Base-by-base conservation (phyloP, 2,113 vertebrate species). In the Pachycephala philippinensis region DNA sequence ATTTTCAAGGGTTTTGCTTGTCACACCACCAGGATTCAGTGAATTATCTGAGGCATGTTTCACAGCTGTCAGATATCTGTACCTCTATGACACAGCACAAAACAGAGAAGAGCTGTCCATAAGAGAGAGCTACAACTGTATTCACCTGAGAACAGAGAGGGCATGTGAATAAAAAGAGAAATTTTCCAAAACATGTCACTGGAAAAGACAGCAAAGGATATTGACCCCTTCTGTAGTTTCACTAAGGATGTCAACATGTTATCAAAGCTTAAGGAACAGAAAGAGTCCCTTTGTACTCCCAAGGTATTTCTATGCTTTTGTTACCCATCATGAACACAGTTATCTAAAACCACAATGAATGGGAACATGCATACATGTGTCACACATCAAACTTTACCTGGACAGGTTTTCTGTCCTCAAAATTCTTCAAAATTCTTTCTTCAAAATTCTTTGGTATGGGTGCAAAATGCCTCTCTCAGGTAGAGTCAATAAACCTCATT, bases 1-100 rank as follows among this genome's bases (percentile, higher is more conserved):
- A 81, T 75, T 95, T 96, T 83, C 64, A 91, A 93, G 81, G 72
- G 45, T 79, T 95, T 95, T 95, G 27, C 74, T 76, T 86, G 88
- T 84, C 91, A 92, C 57, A 75, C 37, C 70, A 90, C 56, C 50
- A 89, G 68, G 80, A 70, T 59, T 82, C 75, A 70, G 64, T 40
- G 74, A 92, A 60, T 88, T 81, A 88, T 87, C 88, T 90, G 86
- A 95, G 70, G 65, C 42, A 50, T 30, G 53, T 77, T 90, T 96
- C 80, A 42, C 75, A 84, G 69, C 93, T 95, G 84, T 91, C 91
- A 96, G 49, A 92, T 70, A 76, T 70, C 81, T 68, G 57, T 49
- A 74, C 85, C 81, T 60, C 50, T 83, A 11, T 66, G 86, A 93
- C 81, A 71, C 61, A 89, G 69, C 75, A 74, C 39, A 82, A 97